These are phyloP conservation scores for Epizoanthus stellaris DNA, from an alignment of 92 coral and sea anemone genomes.

Conservation along the genomic window DNA sequence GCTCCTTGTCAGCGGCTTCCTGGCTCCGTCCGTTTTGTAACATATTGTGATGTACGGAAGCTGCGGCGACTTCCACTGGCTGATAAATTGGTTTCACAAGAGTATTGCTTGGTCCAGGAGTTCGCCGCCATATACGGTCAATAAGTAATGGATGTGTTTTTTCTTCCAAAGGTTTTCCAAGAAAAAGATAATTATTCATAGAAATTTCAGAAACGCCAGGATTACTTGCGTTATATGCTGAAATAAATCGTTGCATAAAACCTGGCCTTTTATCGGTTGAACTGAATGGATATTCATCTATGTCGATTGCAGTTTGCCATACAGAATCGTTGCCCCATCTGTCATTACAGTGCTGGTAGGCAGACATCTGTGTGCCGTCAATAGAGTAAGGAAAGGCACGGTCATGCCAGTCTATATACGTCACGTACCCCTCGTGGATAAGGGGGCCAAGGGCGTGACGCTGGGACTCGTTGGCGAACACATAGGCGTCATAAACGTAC, in stretches of 20 bases:
- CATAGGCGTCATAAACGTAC: slow-evolving; percentile 72
- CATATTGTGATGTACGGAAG: slow-evolving; percentile 63
- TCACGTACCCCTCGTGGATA: slow-evolving; percentile 62
- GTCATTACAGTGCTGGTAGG: slow-evolving; percentile 58
- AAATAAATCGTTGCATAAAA: slow-evolving; percentile 55
- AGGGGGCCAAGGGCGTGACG: slow-evolving; percentile 56
- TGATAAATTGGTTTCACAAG: slow-evolving; percentile 72
- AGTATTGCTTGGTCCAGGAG: slow-evolving; percentile 52
- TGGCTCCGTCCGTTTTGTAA: too few species aligned
- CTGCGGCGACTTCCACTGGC: slow-evolving; percentile 24
- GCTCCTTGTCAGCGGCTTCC: too few species aligned
- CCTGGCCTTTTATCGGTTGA: slow-evolving; percentile 52
- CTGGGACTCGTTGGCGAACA: slow-evolving; percentile 65
- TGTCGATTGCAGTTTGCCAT: slow-evolving; percentile 70
- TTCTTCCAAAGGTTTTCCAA: slow-evolving; percentile 69
- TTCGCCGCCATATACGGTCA: slow-evolving; percentile 69
- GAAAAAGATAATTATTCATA: slow-evolving; percentile 68
- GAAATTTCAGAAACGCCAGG: slow-evolving; percentile 62
- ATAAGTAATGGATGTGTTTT: slow-evolving; percentile 56
- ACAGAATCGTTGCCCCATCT: slow-evolving; percentile 43
- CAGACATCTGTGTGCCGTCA: slow-evolving; percentile 61
- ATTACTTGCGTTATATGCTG: slow-evolving; percentile 18
- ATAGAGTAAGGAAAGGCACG: slow-evolving; percentile 64
- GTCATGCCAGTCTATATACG: slow-evolving; percentile 71
- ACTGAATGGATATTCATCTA: slow-evolving; percentile 72